phyloP scores from a whole-genome alignment of 2,113 vertebrate species.

The Gambusia affinis region DNA sequence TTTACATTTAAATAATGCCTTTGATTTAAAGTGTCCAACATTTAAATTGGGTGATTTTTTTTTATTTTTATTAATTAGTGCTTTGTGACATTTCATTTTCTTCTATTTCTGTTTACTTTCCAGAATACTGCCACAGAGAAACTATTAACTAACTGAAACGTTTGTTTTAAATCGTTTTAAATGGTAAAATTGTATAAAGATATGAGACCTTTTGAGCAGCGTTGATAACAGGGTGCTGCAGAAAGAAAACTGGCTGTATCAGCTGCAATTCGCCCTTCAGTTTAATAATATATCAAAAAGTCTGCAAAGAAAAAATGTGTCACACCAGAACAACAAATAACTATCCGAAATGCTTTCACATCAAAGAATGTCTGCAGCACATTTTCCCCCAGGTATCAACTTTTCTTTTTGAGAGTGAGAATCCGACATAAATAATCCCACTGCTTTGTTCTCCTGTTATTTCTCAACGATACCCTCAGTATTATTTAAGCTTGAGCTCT shows the following conservation, averaged over 20 bases:
- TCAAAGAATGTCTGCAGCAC: not conserved
- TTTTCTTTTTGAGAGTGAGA: slow-evolving; percentile 2
- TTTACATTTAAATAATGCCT: too few relatives aligned
- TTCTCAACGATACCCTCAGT: not conserved
- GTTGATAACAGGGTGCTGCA: not conserved
- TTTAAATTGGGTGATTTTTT: too few relatives aligned
- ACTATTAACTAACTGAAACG: too few relatives aligned
- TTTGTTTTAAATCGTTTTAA: too few relatives aligned
- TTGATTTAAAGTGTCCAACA: too few relatives aligned
- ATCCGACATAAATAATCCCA: slow-evolving; percentile 32
- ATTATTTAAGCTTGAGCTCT: slow-evolving; percentile 22
- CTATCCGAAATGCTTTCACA: not conserved
- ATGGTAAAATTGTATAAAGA: not conserved
- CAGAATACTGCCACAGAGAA: too few relatives aligned
- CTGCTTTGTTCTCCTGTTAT: slow-evolving; percentile 16
- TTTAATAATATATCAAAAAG: not conserved
- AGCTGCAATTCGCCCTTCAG: not conserved
- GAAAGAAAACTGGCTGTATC: not conserved
- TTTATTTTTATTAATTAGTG: too few relatives aligned
- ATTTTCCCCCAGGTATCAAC: not conserved
- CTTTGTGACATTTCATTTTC: too few relatives aligned
- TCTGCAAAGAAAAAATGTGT: not conserved
- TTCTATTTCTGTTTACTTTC: too few relatives aligned
- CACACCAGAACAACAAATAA: not conserved
- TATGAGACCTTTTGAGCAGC: not conserved